Base-by-base conservation (phyloP, 2,113 vertebrate species). In the Cyprinodon tularosa region DNA sequence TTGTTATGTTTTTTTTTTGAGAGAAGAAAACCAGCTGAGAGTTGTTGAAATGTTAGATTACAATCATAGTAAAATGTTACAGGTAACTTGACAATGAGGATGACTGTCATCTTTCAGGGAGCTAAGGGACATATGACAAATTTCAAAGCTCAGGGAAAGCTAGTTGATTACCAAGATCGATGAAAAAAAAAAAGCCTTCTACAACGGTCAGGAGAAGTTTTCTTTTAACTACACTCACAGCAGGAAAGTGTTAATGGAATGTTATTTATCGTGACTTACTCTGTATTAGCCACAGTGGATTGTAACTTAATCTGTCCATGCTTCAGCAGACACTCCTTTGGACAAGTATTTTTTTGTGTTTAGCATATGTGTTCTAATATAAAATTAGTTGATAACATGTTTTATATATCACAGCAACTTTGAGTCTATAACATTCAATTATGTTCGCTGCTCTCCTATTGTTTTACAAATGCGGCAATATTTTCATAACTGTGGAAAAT, bases 401-500 rank as follows among this genome's bases (percentile, higher is more conserved):
- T 72, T 83, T 72, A 74, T 48, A 61, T 44, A 20, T 59, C 77
- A 45, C 29, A 17, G 45, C 66, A 68, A 76, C 76, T 53, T 40
- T 71, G 66, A 73, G 50, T 45, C 38, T 70, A 72, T 66, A 61
- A 80, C 74, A 59, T 76, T 74, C 50, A 29, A 82, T 78, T 86
- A 84, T 92, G 89, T 90, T 93, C 90, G 93, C 88, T 87, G 88
- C 86, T 93, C 84, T 85, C 74, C 74, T 93, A 93, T 94, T 92
- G 90, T 91, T 92, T 93, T 92, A 92, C 90, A 69, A 94, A 63
- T 48, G 91, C 93, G 93, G 94, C 94, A 92, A 96, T 96, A 95
- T 95, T 96, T 97, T 98, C 95, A 97, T 96, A 92, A 96, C 94
- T 93, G 93, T 92, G 93, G 95, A 96, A 96, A 97, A 95, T 96